Conservation (phyloP, 2,888 invertebrate genomes). For the Athripsodes cinereus region DNA sequence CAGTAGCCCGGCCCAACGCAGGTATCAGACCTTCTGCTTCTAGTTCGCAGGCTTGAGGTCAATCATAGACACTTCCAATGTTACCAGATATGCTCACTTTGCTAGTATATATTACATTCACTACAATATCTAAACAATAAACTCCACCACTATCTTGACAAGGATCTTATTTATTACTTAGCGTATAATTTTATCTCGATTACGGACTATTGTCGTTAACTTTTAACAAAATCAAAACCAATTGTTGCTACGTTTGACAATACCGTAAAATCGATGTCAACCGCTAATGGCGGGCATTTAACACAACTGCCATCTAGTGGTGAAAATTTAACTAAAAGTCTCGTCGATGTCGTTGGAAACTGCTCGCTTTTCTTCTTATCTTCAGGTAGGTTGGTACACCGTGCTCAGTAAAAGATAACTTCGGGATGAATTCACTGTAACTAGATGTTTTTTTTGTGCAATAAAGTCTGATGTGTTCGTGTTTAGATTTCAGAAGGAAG, state of each 20-base stretch:
- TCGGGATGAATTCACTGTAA: too few relatives aligned
- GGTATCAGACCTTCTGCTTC: constrained; percentile 27
- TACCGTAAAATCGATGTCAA: constrained; percentile 24
- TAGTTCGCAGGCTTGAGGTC: constrained; percentile 47
- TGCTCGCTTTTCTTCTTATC: too few relatives aligned
- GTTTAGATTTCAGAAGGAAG: too few relatives aligned
- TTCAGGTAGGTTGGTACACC: too few relatives aligned
- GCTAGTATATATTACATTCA: not conserved
- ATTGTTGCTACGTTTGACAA: constrained; percentile 22
- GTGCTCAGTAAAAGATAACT: too few relatives aligned
- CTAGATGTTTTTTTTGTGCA: too few relatives aligned
- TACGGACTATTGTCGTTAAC: not conserved
- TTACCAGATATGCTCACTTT: constrained; percentile 35
- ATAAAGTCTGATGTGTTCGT: too few relatives aligned
- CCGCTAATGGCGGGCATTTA: constrained; percentile 16
- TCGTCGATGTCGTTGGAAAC: not conserved
- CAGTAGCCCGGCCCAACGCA: constrained; percentile 38
- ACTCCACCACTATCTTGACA: not conserved
- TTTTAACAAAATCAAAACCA: constrained; percentile 12
- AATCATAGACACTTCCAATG: constrained; percentile 49
- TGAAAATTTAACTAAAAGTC: not conserved
- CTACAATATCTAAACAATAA: not conserved
- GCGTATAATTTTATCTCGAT: not conserved
- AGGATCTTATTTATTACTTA: not conserved
- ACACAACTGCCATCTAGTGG: constrained; percentile 10